Evolutionary conservation across 2,113 vertebrate genomes (phyloP).

Genomic region (Mormyrus lacerda): DNA sequence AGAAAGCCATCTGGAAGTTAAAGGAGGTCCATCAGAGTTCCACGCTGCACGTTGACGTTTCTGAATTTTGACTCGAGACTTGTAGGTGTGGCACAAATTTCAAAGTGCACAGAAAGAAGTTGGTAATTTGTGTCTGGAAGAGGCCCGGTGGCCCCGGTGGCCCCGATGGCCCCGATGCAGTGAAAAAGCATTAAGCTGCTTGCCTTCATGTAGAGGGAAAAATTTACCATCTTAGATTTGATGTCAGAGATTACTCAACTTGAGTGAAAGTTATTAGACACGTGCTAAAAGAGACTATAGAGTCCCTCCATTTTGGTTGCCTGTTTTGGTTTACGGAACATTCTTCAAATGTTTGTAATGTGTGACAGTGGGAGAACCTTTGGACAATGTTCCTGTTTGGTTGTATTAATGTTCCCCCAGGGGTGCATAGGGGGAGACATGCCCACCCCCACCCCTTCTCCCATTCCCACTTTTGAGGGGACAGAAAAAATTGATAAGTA

Average conservation of each 20-base stretch:
- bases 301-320: neutral
- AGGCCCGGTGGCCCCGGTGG: neutral
- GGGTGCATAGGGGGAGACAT: neutral
- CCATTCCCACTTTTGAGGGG: neutral
- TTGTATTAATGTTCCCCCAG: neutral
- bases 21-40: conserved; percentile 19
- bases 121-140: neutral
- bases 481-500: neutral
- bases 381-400: neutral
- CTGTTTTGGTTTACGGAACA: neutral
- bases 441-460: neutral
- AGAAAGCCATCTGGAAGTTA: conserved; percentile 43
- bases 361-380: neutral
- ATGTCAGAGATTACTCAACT: neutral
- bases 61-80: neutral
- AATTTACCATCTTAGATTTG: neutral
- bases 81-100: neutral
- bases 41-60: neutral
- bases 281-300: neutral
- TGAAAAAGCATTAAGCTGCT: neutral
- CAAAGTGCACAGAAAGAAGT: neutral
- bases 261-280: neutral
- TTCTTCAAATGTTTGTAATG: neutral
- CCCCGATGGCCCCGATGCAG: neutral
- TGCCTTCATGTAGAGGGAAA: neutral